These are phyloP conservation scores for Mesaphorura yosii DNA, from an alignment of 1,140 invertebrate genomes.

Conservation along the genomic window DNA sequence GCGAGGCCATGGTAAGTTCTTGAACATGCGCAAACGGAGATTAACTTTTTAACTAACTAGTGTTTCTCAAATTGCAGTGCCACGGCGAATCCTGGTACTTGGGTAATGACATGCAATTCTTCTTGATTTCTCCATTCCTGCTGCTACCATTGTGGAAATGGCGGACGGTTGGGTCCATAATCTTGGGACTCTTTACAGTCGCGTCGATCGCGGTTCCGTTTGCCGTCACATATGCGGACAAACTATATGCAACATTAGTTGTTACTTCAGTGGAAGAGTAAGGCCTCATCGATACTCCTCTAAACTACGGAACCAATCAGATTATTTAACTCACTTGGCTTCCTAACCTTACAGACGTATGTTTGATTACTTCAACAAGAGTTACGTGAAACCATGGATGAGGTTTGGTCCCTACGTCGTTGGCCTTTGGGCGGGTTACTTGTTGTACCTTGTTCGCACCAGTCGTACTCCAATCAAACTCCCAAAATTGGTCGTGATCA, in stretches of 20 bases:
- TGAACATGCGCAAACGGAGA: too few relatives aligned
- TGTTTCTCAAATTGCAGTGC: conserved; percentile 43
- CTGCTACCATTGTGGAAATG: conserved; percentile 34
- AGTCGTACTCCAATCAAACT: conserved; percentile 17
- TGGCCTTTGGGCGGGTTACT: conserved; percentile 29
- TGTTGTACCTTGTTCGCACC: conserved; percentile 17
- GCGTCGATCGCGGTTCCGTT: conserved; percentile 17
- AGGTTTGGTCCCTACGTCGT: conserved; percentile 28
- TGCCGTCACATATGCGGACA: conserved; percentile 1
- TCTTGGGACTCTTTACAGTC: conserved; percentile 15
- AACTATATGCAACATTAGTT: conserved; percentile 1
- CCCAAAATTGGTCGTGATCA: conserved; percentile 2
- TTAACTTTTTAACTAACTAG: too few relatives aligned
- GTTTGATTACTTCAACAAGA: conserved; percentile 1
- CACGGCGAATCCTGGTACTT: conserved; percentile 72
- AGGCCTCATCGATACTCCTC: not conserved
- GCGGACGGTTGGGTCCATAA: conserved; percentile 15
- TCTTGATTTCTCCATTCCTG: conserved; percentile 45
- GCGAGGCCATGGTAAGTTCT: too few relatives aligned
- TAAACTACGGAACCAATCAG: not conserved
- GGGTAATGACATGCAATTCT: conserved; percentile 69
- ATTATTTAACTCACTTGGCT: too few relatives aligned
- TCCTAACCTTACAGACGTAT: not conserved
- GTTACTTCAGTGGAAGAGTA: not conserved
- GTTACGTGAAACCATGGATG: conserved; percentile 23